Evolutionary conservation across 2,797 vertebrate species (phyloP), one percentile per base, ranked within the genome.

Genomic region (Gouania willdenowi): DNA sequence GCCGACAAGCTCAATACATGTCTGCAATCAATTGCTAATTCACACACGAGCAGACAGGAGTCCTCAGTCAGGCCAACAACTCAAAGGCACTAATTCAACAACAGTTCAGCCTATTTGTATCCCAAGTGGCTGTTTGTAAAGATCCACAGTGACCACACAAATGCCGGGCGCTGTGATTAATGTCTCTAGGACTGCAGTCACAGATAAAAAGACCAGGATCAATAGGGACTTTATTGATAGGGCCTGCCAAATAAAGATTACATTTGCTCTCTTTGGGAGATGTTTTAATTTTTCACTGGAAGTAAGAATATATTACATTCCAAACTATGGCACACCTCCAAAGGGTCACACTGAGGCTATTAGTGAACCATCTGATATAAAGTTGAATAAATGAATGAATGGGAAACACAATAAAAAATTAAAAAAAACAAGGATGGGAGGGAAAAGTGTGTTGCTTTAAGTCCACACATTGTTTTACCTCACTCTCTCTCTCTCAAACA

Each of bases 61-160:
- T 79, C 82, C 63, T 77, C 56, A 51, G 54, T 54, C 65, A 78
- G 81, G 56, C 57, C 48, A 26, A 60, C 65, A 61, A 71, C 80
- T 83, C 80, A 81, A 76, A 78, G 74, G 77, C 66, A 75, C 81
- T 87, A 84, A 87, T 87, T 90, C 84, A 86, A 75, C 83, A 87
- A 42, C 40, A 28, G 55, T 56, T 66, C 47, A 28, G 76, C 69
- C 74, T 74, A 65, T 87, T 88, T 87, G 76, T 81, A 80, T 85
- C 79, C 77, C 68, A 58, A 68, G 77, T 52, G 78, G 70, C 64
- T 49, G 71, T 74, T 79, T 60, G 74, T 83, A 80, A 81, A 86
- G 86, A 85, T 85, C 78, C 73, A 65, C 64, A 37, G 71, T 73
- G 72, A 75, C 79, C 76, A 75, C 79, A 81, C 78, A 55, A 74